Conservation (phyloP, 2,888 invertebrate species). For the Trissolcus brochymenae region DNA sequence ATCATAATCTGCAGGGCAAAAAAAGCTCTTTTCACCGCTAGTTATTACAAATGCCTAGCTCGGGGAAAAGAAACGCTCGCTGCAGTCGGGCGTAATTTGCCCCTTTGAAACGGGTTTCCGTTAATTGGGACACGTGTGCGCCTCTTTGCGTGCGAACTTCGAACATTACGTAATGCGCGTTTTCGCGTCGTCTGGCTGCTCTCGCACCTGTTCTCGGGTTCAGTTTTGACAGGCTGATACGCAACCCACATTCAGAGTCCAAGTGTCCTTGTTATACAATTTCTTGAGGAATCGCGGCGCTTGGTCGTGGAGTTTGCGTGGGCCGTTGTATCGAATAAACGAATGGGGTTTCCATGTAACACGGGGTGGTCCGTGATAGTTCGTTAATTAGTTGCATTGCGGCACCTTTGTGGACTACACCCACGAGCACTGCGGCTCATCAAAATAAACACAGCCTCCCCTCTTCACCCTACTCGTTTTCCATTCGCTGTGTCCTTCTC, state of each 20-base stretch:
- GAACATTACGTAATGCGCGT: constrained; percentile 26
- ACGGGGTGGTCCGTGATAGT: constrained; percentile 51
- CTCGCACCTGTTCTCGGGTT: constrained; percentile 27
- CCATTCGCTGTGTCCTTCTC: constrained; percentile 4
- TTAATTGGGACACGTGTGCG: constrained; percentile 48
- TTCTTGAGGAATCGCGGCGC: constrained; percentile 20
- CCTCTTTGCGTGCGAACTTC: constrained; percentile 35
- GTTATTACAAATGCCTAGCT: constrained; percentile 27
- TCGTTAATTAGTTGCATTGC: constrained; percentile 57
- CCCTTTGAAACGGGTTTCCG: constrained; percentile 29
- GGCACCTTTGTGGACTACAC: constrained; percentile 56
- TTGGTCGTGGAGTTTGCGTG: constrained; percentile 26
- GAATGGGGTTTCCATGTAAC: constrained; percentile 65
- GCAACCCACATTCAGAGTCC: not conserved
- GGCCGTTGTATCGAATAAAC: constrained; percentile 60
- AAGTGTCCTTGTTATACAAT: constrained; percentile 28
- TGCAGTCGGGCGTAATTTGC: constrained; percentile 20
- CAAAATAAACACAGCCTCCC: constrained; percentile 54
- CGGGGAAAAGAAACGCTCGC: constrained; percentile 17
- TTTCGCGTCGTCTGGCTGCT: constrained; percentile 3
- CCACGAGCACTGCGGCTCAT: constrained; percentile 46
- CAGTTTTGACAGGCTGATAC: constrained; percentile 8
- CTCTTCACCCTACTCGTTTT: constrained; percentile 10
- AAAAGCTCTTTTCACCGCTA: constrained; percentile 8
- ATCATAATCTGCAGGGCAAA: constrained; percentile 21